Evolutionary conservation across 2,113 vertebrate species (phyloP).

Genomic region (Oenanthe oenanthe): DNA sequence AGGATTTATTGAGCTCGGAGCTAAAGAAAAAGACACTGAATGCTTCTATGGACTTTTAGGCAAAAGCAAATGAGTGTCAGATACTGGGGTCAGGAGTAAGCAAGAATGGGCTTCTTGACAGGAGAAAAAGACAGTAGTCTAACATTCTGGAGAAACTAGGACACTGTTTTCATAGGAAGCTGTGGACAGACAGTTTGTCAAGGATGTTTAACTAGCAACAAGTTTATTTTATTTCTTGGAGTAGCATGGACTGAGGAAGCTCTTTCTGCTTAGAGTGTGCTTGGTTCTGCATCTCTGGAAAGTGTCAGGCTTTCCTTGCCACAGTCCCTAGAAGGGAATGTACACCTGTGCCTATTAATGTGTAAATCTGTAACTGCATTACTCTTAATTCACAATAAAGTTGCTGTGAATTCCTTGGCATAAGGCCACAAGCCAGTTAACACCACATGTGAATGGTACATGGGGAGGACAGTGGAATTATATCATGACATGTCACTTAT

Average conservation of each 20-base stretch:
- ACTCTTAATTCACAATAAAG: neutral
- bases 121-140: neutral
- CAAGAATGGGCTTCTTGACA: neutral
- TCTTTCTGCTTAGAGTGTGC: accelerated
- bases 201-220: neutral
- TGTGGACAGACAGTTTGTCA: neutral
- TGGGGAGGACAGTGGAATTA: neutral
- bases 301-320: neutral
- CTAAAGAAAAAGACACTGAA: neutral
- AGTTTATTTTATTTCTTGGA: neutral
- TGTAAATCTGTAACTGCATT: neutral
- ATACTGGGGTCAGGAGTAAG: neutral
- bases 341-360: neutral
- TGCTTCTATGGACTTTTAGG: neutral
- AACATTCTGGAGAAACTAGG: neutral
- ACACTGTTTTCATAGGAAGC: neutral
- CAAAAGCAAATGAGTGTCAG: neutral
- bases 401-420: neutral
- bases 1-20: neutral
- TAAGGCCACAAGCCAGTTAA: neutral
- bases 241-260: neutral
- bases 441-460: accelerated
- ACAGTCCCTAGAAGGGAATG: neutral
- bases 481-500: neutral
- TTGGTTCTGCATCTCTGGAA: neutral